Base-by-base conservation (phyloP, 2,113 vertebrate genomes). In the Glaucomys volans region DNA sequence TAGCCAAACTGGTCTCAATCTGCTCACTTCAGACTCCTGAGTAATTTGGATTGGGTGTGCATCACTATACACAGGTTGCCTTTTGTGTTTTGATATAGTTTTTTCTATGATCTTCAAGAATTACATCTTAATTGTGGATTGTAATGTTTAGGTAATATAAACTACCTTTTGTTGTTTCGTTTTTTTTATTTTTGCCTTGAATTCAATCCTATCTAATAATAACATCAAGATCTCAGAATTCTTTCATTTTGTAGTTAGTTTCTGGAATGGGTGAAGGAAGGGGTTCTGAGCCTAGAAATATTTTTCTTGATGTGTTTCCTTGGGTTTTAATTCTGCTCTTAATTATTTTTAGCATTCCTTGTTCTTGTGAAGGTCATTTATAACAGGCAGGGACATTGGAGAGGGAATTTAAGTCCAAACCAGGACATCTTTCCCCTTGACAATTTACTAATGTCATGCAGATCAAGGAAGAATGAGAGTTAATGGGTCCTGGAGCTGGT, bases 221-320 rank as follows among this genome's bases (percentile, higher is more conserved):
- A 80, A 88, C n/a, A 74, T 64, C 4, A 54, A 88, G 42, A 74
- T 1, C 66, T 16, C 42, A 42, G 18, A 82, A 52, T n/a, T 82
- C 20, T 75, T 94, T 54, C n/a, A 94, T 89, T 94, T 81, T n/a
- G 1, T 40, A n/a, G 72, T 94, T 81, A 81, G 52, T 26, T 82
- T 66, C 66, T n/a, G 79, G 32, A 40, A 47, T n/a, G 44, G 77
- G 35, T 83, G 40, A 66, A 82, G 67, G 54, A 59, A 12, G 16
- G 32, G 16, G 37, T 44, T 66, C 69, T 76, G 59, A 83, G 72
- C 16, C 32, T 37, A 69, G 83, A 64, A 77, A 74, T 20, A 9
- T 44, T 16, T 42, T 42, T 62, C 20, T 35, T 37, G 54, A 5
- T 75, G 26, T 76, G 16, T 35, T 77, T 71, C 37, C 18, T 69